Percentiles rank a stretch among this genome's conserved stretches.
phyloP scores from a whole-genome alignment of 92 coral and sea anemone genomes.

The Pocillopora meandrina region DNA sequence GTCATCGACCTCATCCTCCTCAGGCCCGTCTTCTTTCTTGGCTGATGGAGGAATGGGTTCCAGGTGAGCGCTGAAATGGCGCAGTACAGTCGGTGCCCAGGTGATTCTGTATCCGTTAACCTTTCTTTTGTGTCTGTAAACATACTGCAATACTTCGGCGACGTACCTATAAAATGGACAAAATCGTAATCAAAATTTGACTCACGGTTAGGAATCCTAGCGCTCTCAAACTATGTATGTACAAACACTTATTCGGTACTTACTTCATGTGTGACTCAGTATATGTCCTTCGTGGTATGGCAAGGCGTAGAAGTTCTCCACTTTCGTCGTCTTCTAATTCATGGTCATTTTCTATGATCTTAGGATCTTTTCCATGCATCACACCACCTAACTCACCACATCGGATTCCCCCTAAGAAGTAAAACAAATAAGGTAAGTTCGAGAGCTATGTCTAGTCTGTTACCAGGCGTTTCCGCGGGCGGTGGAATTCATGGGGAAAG shows the following conservation, averaged over 20 bases:
- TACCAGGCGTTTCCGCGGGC: neutral
- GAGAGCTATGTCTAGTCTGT: neutral
- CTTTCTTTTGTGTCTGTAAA: conserved; percentile 38
- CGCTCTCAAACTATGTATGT: no score
- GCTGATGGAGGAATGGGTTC: conserved; percentile 43
- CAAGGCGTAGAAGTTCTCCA: conserved; percentile 53
- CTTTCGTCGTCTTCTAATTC: conserved; percentile 25
- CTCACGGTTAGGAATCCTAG: no score
- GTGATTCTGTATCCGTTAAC: conserved; percentile 47
- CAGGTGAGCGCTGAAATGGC: conserved; percentile 70
- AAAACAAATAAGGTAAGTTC: neutral
- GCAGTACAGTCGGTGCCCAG: conserved; percentile 65
- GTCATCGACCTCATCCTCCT: conserved; percentile 2
- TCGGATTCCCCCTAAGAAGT: conserved; percentile 46
- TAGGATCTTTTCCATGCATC: conserved; percentile 34
- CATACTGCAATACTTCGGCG: conserved; percentile 67
- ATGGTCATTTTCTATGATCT: neutral
- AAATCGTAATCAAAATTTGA: no score
- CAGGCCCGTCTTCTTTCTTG: neutral
- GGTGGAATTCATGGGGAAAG: no score
- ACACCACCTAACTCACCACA: conserved; percentile 57
- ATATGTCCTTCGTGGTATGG: conserved; percentile 58
- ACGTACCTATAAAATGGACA: conserved; percentile 52
- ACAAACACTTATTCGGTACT: neutral
- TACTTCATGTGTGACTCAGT: conserved; percentile 58